Base-by-base conservation (phyloP, 2,888 invertebrate genomes). In the Piscicola geometra region DNA sequence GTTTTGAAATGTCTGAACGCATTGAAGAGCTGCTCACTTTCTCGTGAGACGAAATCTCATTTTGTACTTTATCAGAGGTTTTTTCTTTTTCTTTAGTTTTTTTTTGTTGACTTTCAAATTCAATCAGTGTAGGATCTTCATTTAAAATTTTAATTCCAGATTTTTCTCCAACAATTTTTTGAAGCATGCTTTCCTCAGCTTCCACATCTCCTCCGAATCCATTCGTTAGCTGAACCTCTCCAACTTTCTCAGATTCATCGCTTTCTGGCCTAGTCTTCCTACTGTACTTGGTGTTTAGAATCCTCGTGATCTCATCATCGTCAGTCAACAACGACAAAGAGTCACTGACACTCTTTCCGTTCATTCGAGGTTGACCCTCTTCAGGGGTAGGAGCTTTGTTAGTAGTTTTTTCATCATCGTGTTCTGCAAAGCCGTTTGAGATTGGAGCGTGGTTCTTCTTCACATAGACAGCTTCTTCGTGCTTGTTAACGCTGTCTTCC, bases 201-300 rank as follows among this genome's bases (percentile, higher is more conserved):
- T 30, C 56, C 2, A 5, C 28, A 12, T 52, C 56, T 0, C 21
- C 1, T 1, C 18, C 1, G 18, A 47, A 12, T 32, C 30, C 47
- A 12, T 70, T 70, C 25, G 3, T 41, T 36, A 36, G 28, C 35
- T 36, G 36, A 21, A 3, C 25, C 41, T 35, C 28, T 33, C 41
- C 41, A 25, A 3, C 41, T n/a, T 70, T 41, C 30, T 70, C 70
- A 2, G n/a, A 41, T 25, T 70, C 41, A 21, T 70, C n/a, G n/a
- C n/a, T 28, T 64, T n/a, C n/a, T n/a, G n/a, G n/a, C n/a, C n/a
- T n/a, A n/a, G 12, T 64, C n/a, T 64, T 28, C n/a, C n/a, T 64
- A 9, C n/a, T 25, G 25, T 64, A 28, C n/a, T 64, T 28, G 9
- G 9, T 64, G 25, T n/a, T 25, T 9, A 47, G 50, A 15, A 47